phyloP scores from a whole-genome alignment of 2,888 invertebrate genomes.

The Drosophila fungiperda region DNA sequence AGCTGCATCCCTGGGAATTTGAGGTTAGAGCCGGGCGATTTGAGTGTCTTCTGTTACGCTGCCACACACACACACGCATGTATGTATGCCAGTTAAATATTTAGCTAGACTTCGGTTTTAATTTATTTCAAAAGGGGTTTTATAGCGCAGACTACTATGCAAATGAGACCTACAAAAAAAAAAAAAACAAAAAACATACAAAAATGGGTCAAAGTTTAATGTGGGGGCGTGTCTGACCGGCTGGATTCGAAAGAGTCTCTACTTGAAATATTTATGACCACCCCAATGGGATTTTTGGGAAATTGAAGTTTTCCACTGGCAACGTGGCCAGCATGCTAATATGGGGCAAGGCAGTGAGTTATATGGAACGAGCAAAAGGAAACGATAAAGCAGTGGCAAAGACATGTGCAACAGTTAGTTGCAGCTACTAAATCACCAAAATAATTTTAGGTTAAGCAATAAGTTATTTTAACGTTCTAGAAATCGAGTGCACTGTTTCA shows the following conservation, averaged over 20 bases:
- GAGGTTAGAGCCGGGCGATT: background rate
- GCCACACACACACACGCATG: background rate
- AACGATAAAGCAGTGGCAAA: background rate
- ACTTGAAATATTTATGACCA: conserved; percentile 46
- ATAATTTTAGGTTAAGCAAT: background rate
- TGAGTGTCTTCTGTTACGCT: conserved; percentile 16
- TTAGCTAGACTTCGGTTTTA: conserved; percentile 67
- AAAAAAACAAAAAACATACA: background rate
- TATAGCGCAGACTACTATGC: conserved; percentile 53
- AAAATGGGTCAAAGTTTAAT: conserved; percentile 72
- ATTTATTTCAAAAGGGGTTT: conserved; percentile 68
- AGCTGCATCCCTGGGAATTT: conserved; percentile 35
- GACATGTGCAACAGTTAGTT: conserved; percentile 35
- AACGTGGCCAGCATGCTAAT: conserved; percentile 51
- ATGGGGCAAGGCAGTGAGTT: background rate
- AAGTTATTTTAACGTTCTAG: background rate
- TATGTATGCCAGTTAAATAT: conserved; percentile 66
- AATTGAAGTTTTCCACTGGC: conserved; percentile 32
- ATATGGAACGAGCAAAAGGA: background rate
- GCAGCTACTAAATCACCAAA: conserved; percentile 3
- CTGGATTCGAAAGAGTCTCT: background rate
- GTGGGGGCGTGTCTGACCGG: conserved; percentile 48
- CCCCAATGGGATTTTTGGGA: conserved; percentile 14
- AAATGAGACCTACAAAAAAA: conserved; percentile 52
- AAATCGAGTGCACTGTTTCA: background rate